Conservation (phyloP, 2,888 invertebrate species). For the Xylota segnis region DNA sequence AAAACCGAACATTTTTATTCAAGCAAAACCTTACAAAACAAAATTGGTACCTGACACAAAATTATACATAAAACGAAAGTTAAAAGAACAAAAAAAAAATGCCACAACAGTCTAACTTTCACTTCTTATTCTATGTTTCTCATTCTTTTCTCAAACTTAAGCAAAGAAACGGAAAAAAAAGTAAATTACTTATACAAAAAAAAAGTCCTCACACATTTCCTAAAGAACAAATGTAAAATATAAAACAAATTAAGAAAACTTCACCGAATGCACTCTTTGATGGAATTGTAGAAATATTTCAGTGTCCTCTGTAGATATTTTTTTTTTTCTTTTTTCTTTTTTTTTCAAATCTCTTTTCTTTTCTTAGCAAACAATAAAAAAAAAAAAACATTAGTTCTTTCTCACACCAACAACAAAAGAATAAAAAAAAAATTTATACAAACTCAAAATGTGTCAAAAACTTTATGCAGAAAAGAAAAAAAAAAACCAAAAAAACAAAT, state of each 20-base stretch:
- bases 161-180: slow-evolving; percentile 29
- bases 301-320: slow-evolving; percentile 60
- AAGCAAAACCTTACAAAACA: slow-evolving; percentile 77
- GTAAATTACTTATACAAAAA: slow-evolving; percentile 13
- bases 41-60: slow-evolving; percentile 76
- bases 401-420: slow-evolving; percentile 49
- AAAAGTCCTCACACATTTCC: slow-evolving; percentile 61
- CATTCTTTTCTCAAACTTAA: slow-evolving; percentile 75
- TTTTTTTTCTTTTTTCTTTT: slow-evolving; percentile 15
- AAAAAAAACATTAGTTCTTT: slow-evolving; percentile 38
- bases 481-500: slow-evolving; percentile 76
- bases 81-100: slow-evolving; percentile 45
- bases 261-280: slow-evolving; percentile 75
- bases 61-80: slow-evolving; percentile 58
- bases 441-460: slow-evolving; percentile 77
- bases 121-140: slow-evolving; percentile 27
- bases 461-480: slow-evolving; percentile 78
- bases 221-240: slow-evolving; percentile 63
- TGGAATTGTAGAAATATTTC: slow-evolving; percentile 71
- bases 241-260: slow-evolving; percentile 61
- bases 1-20: slow-evolving; percentile 80
- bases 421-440: slow-evolving; percentile 68
- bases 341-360: neutral
- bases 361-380: slow-evolving; percentile 57
- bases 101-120: slow-evolving; percentile 49